A percentile compares a stretch with the other conserved stretches of the same genome.
Evolutionary conservation across 2,888 invertebrate genomes (phyloP).

Genomic region (Leptopterna dolabrata): DNA sequence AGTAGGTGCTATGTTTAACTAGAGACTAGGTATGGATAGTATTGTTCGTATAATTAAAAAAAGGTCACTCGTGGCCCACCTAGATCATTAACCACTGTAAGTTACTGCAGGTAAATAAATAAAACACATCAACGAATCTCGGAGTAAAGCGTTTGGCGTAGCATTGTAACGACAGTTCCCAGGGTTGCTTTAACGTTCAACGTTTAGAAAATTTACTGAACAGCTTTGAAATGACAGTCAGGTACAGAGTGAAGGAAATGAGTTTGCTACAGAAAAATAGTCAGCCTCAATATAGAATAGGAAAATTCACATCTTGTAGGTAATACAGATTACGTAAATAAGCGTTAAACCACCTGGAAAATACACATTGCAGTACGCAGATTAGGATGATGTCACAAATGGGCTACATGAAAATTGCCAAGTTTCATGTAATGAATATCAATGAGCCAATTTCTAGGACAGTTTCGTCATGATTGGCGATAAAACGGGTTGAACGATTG

Average conservation of each 20-base stretch:
- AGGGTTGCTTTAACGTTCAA: not conserved
- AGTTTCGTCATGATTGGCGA: no score
- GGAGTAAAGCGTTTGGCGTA: not conserved
- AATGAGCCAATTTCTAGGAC: no score
- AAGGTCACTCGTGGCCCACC: not conserved
- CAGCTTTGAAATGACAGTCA: not conserved
- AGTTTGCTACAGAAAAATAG: not conserved
- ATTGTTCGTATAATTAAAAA: not conserved
- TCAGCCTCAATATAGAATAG: not conserved
- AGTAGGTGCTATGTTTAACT: not conserved
- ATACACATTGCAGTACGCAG: no score
- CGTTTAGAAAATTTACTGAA: not conserved
- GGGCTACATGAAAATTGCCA: no score
- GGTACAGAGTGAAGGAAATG: not conserved
- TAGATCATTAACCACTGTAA: not conserved
- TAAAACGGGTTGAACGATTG: no score
- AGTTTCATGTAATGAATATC: no score
- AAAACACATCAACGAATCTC: not conserved
- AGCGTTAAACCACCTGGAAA: no score
- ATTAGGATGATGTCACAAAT: no score
- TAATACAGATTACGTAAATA: not conserved
- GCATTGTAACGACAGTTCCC: not conserved
- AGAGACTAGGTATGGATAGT: not conserved
- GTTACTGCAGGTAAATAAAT: not conserved
- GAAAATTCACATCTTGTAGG: not conserved